Percentiles rank a stretch among this genome's conserved stretches.
Conservation (phyloP, 2,797 vertebrate genomes). For the Carapus acus region DNA sequence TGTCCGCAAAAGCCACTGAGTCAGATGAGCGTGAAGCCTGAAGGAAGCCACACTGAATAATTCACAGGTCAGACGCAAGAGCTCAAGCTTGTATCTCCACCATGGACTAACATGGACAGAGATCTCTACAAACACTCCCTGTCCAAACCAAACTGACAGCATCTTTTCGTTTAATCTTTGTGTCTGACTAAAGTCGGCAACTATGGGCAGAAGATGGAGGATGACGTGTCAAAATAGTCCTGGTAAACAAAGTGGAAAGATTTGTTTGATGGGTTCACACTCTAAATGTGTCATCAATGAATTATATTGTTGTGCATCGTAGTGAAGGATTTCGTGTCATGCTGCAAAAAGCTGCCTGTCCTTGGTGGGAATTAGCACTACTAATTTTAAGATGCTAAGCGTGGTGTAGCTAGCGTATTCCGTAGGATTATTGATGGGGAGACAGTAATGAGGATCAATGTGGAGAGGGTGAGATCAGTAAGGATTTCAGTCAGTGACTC, state of each 20-base stretch:
- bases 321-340: conserved; percentile 14
- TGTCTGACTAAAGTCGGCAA: conserved; percentile 28
- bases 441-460: conserved; percentile 45
- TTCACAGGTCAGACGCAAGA: conserved; percentile 61
- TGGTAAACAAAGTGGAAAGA: conserved; percentile 24
- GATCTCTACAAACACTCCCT: conserved; percentile 48
- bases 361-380: conserved; percentile 15
- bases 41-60: conserved; percentile 66
- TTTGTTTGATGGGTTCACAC: conserved; percentile 40
- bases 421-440: conserved; percentile 31
- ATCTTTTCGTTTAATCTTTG: conserved; percentile 9
- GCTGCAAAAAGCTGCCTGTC: conserved; percentile 36
- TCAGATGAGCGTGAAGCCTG: conserved; percentile 41
- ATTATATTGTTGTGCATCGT: conserved; percentile 21
- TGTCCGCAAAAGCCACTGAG: conserved; percentile 35
- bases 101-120: conserved; percentile 59
- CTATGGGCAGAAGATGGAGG: conserved; percentile 23
- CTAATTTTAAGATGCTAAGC: conserved; percentile 17
- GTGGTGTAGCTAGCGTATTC: conserved; percentile 13
- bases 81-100: conserved; percentile 46
- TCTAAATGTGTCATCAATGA: conserved; percentile 31
- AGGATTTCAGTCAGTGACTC: conserved; percentile 58
- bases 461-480: conserved; percentile 53
- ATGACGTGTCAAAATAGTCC: conserved; percentile 34
- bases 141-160: conserved; percentile 25